A percentile compares a stretch with the other conserved stretches of the same genome.
Evolutionary conservation across 2,797 vertebrate genomes (phyloP).

Genomic region (Hapalemur alaotrensis): DNA sequence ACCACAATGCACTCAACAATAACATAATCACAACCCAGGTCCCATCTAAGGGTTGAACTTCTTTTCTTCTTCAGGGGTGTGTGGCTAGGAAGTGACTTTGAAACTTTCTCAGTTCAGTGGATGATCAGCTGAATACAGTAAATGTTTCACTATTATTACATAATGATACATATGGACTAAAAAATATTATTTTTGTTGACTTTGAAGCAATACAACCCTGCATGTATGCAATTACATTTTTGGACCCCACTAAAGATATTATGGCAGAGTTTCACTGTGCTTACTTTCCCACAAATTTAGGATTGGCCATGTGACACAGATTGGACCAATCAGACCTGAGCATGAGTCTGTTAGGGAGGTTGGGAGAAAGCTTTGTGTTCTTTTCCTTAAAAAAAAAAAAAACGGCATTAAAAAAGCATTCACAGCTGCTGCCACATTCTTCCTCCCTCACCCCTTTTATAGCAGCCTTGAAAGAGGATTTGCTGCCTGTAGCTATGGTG

Average conservation of each 20-base stretch:
- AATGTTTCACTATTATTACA: background rate
- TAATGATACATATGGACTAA: background rate
- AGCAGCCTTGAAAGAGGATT: background rate
- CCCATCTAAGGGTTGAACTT: background rate
- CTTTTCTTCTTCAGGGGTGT: background rate
- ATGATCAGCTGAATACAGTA: background rate
- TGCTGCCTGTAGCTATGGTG: background rate
- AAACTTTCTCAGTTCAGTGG: background rate
- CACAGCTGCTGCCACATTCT: background rate
- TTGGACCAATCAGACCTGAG: background rate
- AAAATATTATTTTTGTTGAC: background rate
- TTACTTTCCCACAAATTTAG: background rate
- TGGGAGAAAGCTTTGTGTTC: background rate
- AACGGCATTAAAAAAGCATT: background rate
- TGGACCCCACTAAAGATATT: background rate
- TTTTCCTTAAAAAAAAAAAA: background rate
- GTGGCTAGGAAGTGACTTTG: background rate
- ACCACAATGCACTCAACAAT: background rate
- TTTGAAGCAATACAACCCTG: background rate
- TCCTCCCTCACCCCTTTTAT: background rate
- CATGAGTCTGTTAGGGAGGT: background rate
- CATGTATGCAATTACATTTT: background rate
- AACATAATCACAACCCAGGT: background rate
- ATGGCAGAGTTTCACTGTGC: background rate
- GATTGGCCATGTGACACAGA: background rate